phyloP scores from a whole-genome alignment of 2,113 vertebrate species.

The Grus americana region DNA sequence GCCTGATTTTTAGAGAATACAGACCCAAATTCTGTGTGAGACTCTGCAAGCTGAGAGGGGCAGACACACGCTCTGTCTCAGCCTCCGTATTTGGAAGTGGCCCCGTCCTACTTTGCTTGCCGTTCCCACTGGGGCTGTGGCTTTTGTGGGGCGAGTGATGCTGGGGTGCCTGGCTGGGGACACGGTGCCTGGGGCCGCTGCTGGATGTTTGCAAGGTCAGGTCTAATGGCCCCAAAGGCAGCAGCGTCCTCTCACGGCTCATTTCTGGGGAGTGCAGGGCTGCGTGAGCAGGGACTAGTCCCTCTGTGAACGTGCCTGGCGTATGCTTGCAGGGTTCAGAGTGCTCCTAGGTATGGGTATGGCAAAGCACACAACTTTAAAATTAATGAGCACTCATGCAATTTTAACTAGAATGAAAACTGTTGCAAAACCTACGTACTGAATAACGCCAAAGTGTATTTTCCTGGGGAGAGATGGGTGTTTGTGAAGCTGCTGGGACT shows the following conservation, averaged over 20 bases:
- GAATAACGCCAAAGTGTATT: background rate
- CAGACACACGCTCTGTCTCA: accelerated
- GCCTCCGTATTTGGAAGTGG: accelerated
- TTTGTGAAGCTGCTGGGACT: background rate
- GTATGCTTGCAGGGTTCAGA: background rate
- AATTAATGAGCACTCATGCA: background rate
- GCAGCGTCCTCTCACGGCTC: accelerated
- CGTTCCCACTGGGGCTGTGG: background rate
- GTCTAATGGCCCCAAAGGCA: background rate
- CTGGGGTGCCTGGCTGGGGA: background rate
- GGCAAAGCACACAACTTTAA: background rate
- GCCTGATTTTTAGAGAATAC: background rate
- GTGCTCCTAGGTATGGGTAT: background rate
- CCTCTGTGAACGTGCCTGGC: background rate
- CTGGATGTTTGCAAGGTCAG: background rate
- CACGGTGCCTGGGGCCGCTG: background rate
- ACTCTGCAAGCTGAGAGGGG: background rate
- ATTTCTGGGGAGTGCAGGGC: background rate
- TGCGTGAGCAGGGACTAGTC: background rate
- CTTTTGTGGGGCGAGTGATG: background rate
- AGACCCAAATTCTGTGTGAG: background rate
- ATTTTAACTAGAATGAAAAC: background rate
- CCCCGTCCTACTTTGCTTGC: accelerated
- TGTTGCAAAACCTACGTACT: background rate
- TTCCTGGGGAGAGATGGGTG: background rate